Evolutionary conservation across 35 echinoderm and acorn worm genomes (phyloP).

Genomic region (Heliocidaris tuberculata): DNA sequence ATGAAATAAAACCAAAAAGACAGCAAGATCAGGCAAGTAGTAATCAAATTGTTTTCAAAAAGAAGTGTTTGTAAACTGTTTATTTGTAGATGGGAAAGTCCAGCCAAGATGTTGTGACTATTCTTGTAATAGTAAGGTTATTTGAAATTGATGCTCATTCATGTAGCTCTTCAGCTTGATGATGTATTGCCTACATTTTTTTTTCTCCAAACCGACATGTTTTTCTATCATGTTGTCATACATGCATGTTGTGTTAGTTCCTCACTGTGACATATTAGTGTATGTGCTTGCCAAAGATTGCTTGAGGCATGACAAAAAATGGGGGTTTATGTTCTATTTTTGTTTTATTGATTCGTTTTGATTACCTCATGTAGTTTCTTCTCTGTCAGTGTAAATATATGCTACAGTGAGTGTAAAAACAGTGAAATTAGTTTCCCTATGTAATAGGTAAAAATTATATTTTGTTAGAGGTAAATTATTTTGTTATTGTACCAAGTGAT

Average conservation of each 20-base stretch:
- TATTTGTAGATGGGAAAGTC: background rate
- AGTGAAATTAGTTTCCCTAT: background rate
- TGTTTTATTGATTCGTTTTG: background rate
- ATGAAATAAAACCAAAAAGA: background rate
- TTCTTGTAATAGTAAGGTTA: background rate
- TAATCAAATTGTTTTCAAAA: background rate
- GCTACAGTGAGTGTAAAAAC: background rate
- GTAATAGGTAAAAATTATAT: background rate
- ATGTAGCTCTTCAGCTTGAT: background rate
- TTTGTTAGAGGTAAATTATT: background rate
- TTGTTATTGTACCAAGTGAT: background rate
- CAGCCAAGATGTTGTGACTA: background rate
- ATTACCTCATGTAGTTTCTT: background rate
- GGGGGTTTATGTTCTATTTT: background rate
- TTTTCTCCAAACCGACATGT: background rate
- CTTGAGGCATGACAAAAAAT: background rate
- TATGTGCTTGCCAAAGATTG: background rate
- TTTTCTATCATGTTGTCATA: background rate
- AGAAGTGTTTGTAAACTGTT: background rate
- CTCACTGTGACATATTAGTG: background rate
- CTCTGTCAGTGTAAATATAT: background rate
- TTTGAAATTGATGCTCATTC: background rate
- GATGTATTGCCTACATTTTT: background rate
- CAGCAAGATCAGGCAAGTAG: no score
- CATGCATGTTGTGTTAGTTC: background rate